Evolutionary conservation across 2,888 invertebrate genomes (phyloP), one percentile per base, ranked within the genome.

Genomic region (Yponomeuta malinellus): DNA sequence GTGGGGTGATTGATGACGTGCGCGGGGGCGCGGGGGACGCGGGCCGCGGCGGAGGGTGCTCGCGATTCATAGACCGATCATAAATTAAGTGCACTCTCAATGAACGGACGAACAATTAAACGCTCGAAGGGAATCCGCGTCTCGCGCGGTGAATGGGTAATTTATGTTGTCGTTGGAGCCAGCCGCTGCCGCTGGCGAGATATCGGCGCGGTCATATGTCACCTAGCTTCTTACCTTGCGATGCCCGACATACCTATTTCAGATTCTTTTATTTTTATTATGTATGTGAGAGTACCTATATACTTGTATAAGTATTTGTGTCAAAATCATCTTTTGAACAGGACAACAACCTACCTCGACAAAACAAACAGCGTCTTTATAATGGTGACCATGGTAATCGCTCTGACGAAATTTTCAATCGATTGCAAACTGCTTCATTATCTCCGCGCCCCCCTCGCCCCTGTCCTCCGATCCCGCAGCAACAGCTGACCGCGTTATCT

Each of bases 21-120:
- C 43, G 43, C 43, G 43, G 43, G 43, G 43, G 43, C 6, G 10
- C 70, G 29, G 48, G 37, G 48, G 48, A 23, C 65, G 37, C 71
- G 48, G 63, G 63, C 43, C 63, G 15, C 23, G 65, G 48, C n/a
- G 3, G 63, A 10, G 31, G 23, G 64, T 15, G 48, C 65, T 65
- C 70, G 65, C 67, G 63, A 71, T 69, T 71, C 71, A 69, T 69
- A 69, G 63, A 48, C 37, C 63, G 71, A 66, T 72, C 72, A 78
- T 80, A 83, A 84, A 85, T 85, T 84, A 83, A 80, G 79, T 83
- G 83, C 83, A 81, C 76, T 79, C 77, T 78, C 76, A 75, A 79
- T 76, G 75, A 75, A 74, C 72, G 72, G 69, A 71, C 63, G 69
- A 70, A 71, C 73, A 75, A 76, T 77, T 74, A 75, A 76, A 74